Base-by-base conservation (phyloP, 2,113 vertebrate genomes). In the Platanista minor region DNA sequence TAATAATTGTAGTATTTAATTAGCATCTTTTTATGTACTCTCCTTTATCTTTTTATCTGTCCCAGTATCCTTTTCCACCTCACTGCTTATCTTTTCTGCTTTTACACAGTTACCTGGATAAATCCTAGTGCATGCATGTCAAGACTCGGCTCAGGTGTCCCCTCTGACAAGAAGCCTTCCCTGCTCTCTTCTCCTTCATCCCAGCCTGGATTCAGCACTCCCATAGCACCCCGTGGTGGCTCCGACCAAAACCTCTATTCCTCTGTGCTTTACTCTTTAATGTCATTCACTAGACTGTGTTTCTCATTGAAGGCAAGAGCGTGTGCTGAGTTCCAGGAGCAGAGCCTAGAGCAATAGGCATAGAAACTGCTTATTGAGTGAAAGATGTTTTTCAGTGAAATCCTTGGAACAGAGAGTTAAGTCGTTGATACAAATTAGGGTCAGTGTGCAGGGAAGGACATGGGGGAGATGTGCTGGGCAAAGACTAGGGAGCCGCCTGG, bases 401-500 rank as follows among this genome's bases (percentile, higher is more conserved):
- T 21, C 20, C 46, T 92, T 57, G 23, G 31, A 57, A 64, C 6
- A 87, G 62, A 67, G 72, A 17, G n/a, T 49, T n/a, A 49, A 41
- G 21, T 66, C 29, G 33, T 33, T 41, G 27, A 17, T 7, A 43
- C 10, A 57, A 75, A 69, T 20, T 59, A 39, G 33, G 12, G n/a
- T 25, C 6, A 2, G 6, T 15, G 29, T 4, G 8, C 17, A 67
- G n/a, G 36, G 61, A 82, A 82, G n/a, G 6, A 80, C 15, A 3
- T 1, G 1, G 9, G 18, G 18, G 6, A 6, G 3, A 14, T 9
- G 12, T 7, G 8, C 46, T 20, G 6, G 49, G 29, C 21, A 64
- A 64, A 27, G 62, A 43, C n/a, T 25, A 54, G 36, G 25, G 52
- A 61, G n/a, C 13, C 52, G 6, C 25, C 57, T 17, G 39, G 33